Conservation (phyloP, 2,113 vertebrate genomes). For the Chrysochloris asiatica region DNA sequence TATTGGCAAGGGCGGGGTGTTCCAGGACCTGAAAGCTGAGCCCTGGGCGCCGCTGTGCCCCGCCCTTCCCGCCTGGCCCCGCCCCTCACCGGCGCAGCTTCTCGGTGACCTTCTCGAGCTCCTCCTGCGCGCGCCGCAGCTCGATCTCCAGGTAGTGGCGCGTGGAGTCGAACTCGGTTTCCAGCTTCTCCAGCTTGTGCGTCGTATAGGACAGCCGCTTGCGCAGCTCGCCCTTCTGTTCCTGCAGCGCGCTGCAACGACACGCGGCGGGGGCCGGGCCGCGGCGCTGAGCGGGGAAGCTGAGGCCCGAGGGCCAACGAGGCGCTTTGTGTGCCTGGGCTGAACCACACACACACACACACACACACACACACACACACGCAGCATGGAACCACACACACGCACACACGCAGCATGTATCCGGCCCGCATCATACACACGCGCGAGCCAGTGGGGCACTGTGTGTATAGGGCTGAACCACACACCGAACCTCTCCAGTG, state of each 20-base stretch:
- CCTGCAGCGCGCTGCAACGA: slow-evolving; percentile 92
- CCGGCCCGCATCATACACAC: too few relatives aligned
- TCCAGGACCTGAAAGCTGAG: background rate
- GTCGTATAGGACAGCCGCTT: slow-evolving; percentile 95
- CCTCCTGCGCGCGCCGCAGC: slow-evolving; percentile 94
- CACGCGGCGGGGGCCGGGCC: slow-evolving; percentile 80
- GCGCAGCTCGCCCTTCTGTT: slow-evolving; percentile 97
- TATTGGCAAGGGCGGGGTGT: too few relatives aligned
- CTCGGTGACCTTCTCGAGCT: slow-evolving; percentile 97
- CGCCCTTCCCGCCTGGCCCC: background rate
- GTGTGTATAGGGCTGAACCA: too few relatives aligned
- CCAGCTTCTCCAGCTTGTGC: slow-evolving; percentile 96
- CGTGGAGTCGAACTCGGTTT: slow-evolving; percentile 95
- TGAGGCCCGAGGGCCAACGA: background rate
- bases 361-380: background rate
- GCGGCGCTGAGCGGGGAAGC: slow-evolving; percentile 45
- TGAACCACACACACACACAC: background rate
- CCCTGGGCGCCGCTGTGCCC: background rate
- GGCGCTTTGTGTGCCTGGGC: background rate
- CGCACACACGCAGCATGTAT: too few relatives aligned
- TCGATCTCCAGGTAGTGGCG: slow-evolving; percentile 97
- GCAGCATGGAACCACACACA: too few relatives aligned
- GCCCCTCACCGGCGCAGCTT: slow-evolving; percentile 94
- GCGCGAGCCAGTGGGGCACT: too few relatives aligned
- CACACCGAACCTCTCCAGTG: rapidly evolving